Percentiles rank a stretch among this genome's conserved stretches.
Evolutionary conservation across 2,797 vertebrate genomes (phyloP).

Genomic region (Megaceryle alcyon): DNA sequence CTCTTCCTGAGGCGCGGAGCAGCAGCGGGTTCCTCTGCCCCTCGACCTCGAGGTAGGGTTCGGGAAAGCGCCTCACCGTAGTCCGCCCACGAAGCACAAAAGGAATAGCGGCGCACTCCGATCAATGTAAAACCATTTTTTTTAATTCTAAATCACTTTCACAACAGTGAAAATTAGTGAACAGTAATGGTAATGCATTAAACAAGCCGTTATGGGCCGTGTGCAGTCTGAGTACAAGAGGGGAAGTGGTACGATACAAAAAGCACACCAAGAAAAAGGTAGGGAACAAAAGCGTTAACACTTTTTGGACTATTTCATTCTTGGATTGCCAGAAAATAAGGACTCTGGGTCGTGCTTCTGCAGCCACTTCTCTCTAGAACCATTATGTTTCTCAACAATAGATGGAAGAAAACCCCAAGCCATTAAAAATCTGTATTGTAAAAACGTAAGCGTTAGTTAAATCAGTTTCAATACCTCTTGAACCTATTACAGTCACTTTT

Average conservation of each 20-base stretch:
- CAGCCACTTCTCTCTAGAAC: background rate
- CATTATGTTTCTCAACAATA: background rate
- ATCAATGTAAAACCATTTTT: constrained; percentile 80
- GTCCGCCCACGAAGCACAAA: background rate
- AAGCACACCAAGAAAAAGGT: constrained; percentile 30
- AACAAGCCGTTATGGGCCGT: background rate
- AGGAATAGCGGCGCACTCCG: background rate
- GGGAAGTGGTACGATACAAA: constrained; percentile 16
- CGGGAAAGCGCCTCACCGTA: background rate
- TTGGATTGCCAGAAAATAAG: background rate
- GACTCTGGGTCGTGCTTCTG: background rate
- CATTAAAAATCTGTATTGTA: background rate
- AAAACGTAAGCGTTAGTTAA: background rate
- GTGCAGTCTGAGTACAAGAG: constrained; percentile 23
- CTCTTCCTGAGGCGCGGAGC: background rate
- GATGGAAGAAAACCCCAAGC: background rate
- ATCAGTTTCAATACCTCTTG: background rate
- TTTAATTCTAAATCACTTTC: constrained; percentile 81
- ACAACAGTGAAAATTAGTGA: constrained; percentile 83
- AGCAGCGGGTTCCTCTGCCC: too few relatives aligned
- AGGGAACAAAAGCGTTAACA: background rate
- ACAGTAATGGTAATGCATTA: constrained; percentile 55
- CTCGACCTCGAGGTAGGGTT: background rate
- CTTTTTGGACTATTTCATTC: background rate
- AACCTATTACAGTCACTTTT: background rate